Base-by-base conservation (phyloP, 2,888 invertebrate species). In the Aphidoletes aphidimyza region DNA sequence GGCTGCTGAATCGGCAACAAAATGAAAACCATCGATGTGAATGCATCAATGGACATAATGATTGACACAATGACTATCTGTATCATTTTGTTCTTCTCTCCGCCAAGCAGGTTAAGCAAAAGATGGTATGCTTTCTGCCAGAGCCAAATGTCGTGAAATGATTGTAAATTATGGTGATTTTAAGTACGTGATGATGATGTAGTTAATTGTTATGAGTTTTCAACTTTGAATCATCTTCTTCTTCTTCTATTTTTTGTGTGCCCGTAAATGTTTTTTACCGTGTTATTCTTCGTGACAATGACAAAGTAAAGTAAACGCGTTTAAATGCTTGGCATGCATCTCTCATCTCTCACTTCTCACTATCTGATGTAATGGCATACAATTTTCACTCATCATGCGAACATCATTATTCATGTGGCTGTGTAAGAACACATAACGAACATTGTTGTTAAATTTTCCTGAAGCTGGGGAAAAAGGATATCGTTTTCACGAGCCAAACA, bases 151-250 rank as follows among this genome's bases (percentile, higher is more conserved):
- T 36, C n/a, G 26, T 81, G 22, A 9, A 37, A 81, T 37, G 0
- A 81, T 81, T 22, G 37, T 81, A 11, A 81, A n/a, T 37, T 37
- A 37, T 37, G 81, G n/a, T 37, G 37, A 37, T 36, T 81, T n/a
- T 37, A 9, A 81, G 37, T n/a, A 81, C 81, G 81, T 81, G 81
- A 81, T 81, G 37, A 81, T 37, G 81, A 81, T 81, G 81, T 81
- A n/a, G 37, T 37, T 81, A 81, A 81, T 81, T 81, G 81, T 37
- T 36, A 81, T 81, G 36, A 37, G 81, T 22, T 37, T 81, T 37
- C 1, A 81, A 81, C 81, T 37, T 81, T 81, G 81, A 37, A n/a
- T n/a, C n/a, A n/a, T n/a, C n/a, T n/a, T n/a, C n/a, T n/a, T n/a
- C n/a, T n/a, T n/a, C n/a, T n/a, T n/a, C n/a, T 22, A 37, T 37